A percentile compares a stretch with the other conserved stretches of the same genome.
phyloP scores from a whole-genome alignment of 2,888 invertebrate genomes.

The Anarsia innoxiella region DNA sequence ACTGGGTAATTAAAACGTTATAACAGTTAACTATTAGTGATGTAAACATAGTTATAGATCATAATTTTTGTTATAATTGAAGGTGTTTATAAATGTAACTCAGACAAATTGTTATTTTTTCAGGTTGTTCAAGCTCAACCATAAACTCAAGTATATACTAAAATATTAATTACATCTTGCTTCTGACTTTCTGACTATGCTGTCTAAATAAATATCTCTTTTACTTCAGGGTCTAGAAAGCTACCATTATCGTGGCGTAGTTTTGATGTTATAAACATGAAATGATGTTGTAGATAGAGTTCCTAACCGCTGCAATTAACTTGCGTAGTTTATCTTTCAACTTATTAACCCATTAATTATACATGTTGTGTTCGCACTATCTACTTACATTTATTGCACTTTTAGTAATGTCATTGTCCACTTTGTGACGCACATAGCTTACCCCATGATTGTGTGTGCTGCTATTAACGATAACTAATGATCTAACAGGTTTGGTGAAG shows the following conservation, averaged over 20 bases:
- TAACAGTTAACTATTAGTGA: not conserved
- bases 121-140: constrained; percentile 64
- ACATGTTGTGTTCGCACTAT: too few species aligned
- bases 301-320: too few species aligned
- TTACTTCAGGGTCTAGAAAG: constrained; percentile 20
- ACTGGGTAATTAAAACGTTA: constrained; percentile 58
- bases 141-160: constrained; percentile 65
- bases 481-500: constrained; percentile 60
- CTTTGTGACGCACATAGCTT: constrained; percentile 4
- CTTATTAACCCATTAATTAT: too few species aligned
- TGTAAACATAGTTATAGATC: not conserved
- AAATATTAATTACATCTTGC: constrained; percentile 18
- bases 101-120: constrained; percentile 37
- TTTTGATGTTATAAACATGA: not conserved
- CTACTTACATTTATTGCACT: not conserved
- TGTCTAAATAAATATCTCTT: too few species aligned
- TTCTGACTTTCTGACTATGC: not conserved
- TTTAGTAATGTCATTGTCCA: not conserved
- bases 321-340: too few species aligned
- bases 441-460: not conserved
- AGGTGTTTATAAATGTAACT: too few species aligned
- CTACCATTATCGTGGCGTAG: constrained; percentile 41
- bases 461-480: constrained; percentile 45
- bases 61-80: too few species aligned
- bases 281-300: not conserved